Conservation (phyloP, 2,797 vertebrate species). For the Sparidentex hasta region DNA sequence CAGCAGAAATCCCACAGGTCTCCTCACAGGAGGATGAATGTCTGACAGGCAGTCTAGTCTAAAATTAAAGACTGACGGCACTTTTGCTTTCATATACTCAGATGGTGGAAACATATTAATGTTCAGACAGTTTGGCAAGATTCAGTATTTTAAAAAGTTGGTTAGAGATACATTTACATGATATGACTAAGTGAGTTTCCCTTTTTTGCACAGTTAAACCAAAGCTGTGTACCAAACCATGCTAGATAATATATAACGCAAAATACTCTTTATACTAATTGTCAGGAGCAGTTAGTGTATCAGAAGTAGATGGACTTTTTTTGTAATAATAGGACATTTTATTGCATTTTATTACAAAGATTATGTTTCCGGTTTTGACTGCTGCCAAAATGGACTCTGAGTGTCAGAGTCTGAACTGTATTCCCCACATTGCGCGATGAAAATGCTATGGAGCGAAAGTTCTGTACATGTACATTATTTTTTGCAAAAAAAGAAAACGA, state of each 20-base stretch:
- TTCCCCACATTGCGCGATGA: not conserved
- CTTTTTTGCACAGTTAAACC: not conserved
- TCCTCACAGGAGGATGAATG: slow-evolving; percentile 9
- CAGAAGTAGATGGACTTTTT: slow-evolving; percentile 4
- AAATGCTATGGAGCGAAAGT: not conserved
- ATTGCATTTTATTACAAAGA: no score
- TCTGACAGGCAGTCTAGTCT: slow-evolving; percentile 27
- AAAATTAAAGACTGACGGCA: slow-evolving; percentile 25
- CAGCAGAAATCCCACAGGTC: slow-evolving; percentile 42
- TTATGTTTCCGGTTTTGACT: no score
- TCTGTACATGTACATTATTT: not conserved
- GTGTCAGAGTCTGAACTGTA: not conserved
- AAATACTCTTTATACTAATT: not conserved
- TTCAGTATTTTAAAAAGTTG: not conserved
- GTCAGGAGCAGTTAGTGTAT: not conserved
- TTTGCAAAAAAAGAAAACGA: not conserved
- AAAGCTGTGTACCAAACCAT: not conserved
- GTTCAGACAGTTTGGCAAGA: slow-evolving; percentile 5
- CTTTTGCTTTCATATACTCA: slow-evolving; percentile 16
- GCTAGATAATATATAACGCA: not conserved
- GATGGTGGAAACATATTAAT: slow-evolving; percentile 14
- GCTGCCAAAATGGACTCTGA: not conserved
- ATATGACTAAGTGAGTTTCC: not conserved
- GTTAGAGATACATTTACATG: not conserved
- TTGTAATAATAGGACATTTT: not conserved